Evolutionary conservation across 2,113 vertebrate genomes (phyloP), one percentile per base, ranked within the genome.

Genomic region (Sturnus vulgaris): DNA sequence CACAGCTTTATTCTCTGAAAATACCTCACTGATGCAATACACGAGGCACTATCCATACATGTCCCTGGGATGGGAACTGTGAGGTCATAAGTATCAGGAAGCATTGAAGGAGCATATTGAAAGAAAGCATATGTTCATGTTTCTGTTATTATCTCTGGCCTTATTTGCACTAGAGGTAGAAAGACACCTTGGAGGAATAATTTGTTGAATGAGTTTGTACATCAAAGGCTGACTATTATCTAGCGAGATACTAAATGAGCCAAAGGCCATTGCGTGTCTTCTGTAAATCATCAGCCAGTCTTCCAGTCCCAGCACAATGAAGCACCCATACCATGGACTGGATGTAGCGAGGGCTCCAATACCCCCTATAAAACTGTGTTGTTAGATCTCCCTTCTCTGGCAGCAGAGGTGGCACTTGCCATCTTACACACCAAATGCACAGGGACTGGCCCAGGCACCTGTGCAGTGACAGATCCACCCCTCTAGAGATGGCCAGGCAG

Each of bases 101-200:
- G 7, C 10, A 16, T 28, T 77, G 52, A 77, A 86, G 28, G 47
- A 83, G 30, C 33, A 66, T 31, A 23, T 37, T 28, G 63, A 49
- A 69, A 79, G 55, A 59, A 82, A 76, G 40, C 0, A 0, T 39
- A 10, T 11, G 6, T 13, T 73, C 25, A 5, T 1, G 1, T 72
- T 88, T 68, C 57, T 85, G 75, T 69, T 21, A 4, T 76, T 80
- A 15, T 12, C 24, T 72, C 25, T 1, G 6, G 28, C 27, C 27
- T 80, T 15, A 40, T 69, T 61, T 69, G 53, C 2, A 0, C n/a
- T 53, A 33, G 68, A n/a, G 24, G 23, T 70, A 33, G 27, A 39
- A 49, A 66, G 60, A 39, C 0, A 10, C 11, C 30, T 60, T 47
- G 35, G n/a, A 76, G 53, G 39, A 70, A 17, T 60, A 44, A 50